A percentile compares a stretch with the other conserved stretches of the same genome.
Conservation (phyloP, 2,113 vertebrate genomes). For the Dicaeum eximium region DNA sequence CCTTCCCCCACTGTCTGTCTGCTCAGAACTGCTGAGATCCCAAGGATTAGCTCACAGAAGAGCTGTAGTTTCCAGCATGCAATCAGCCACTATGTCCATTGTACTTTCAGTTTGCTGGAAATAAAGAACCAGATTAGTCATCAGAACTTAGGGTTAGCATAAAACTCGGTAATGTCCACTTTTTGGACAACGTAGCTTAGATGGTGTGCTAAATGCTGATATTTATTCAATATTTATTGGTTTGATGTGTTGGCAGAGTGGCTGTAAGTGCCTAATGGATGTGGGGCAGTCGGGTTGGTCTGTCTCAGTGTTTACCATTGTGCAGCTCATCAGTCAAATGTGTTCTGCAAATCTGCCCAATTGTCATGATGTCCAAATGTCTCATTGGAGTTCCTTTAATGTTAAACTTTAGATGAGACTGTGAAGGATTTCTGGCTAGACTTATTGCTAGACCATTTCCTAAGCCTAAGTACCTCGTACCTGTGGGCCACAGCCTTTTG, state of each 20-base stretch:
- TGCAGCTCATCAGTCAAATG: background rate
- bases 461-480: fast-evolving
- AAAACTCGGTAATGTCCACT: background rate
- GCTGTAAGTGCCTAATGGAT: background rate
- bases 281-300: background rate
- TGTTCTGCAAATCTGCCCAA: background rate
- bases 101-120: background rate
- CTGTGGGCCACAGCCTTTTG: background rate
- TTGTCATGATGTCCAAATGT: background rate
- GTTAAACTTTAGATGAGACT: background rate
- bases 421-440: background rate
- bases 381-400: background rate
- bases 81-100: background rate
- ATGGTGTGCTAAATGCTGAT: background rate
- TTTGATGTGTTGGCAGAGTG: background rate
- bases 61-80: conserved; percentile 1
- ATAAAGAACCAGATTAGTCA: conserved; percentile 14
- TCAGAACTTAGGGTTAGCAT: background rate
- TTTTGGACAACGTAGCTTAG: background rate
- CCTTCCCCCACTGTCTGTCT: background rate
- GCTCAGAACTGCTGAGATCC: conserved; percentile 8
- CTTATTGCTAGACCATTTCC: background rate
- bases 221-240: background rate
- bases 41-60: background rate
- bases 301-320: background rate